phyloP scores from a whole-genome alignment of 2,113 vertebrate species.

The Nanorana parkeri region DNA sequence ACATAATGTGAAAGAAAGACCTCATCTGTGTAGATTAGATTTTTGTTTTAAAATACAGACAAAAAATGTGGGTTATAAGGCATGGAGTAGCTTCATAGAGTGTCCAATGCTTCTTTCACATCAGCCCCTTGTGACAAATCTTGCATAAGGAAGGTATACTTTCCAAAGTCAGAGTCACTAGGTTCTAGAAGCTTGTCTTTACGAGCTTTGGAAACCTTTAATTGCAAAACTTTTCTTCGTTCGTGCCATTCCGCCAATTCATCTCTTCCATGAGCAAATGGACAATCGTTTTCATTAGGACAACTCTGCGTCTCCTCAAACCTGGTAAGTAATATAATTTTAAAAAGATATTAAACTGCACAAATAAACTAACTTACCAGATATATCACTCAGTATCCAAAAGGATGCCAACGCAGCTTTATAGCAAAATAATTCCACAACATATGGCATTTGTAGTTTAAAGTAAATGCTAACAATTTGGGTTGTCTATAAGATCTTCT shows the following conservation, averaged over 20 bases:
- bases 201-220: slow-evolving; percentile 87
- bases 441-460: too few species aligned
- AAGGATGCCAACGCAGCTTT: too few species aligned
- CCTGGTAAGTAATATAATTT: slow-evolving; percentile 62
- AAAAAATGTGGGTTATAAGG: not conserved
- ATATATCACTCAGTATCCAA: too few species aligned
- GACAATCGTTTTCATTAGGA: slow-evolving; percentile 86
- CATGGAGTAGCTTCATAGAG: not conserved
- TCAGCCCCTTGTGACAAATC: slow-evolving; percentile 65
- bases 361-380: too few species aligned
- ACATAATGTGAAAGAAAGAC: not conserved
- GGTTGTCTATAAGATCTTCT: too few species aligned
- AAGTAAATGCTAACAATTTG: too few species aligned
- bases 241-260: slow-evolving; percentile 92
- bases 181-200: slow-evolving; percentile 91
- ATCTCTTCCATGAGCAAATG: slow-evolving; percentile 85
- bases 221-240: slow-evolving; percentile 86
- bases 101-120: not conserved
- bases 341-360: too few species aligned
- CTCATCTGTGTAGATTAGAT: not conserved
- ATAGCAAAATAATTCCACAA: too few species aligned
- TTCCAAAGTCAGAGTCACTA: slow-evolving; percentile 89
- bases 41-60: not conserved
- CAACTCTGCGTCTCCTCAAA: slow-evolving; percentile 80
- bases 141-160: slow-evolving; percentile 91